These are phyloP conservation scores for Sebastiscus tertius DNA, from an alignment of 2,797 vertebrate species.

Conservation along the genomic window DNA sequence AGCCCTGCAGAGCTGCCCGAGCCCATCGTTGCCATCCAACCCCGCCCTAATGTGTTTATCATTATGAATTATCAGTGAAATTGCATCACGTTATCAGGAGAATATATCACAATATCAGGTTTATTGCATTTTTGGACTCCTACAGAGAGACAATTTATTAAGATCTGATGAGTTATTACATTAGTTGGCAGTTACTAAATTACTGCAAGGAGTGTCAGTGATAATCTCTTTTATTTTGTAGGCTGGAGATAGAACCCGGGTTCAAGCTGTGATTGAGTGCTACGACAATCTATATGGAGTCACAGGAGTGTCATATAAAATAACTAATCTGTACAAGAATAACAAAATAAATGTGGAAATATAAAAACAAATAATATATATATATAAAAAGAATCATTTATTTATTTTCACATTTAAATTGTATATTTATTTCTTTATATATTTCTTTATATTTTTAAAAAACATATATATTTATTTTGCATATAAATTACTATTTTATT, in stretches of 20 bases:
- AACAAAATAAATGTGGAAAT: too few relatives aligned
- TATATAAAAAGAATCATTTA: too few relatives aligned
- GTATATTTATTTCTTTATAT: too few relatives aligned
- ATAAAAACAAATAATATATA: too few relatives aligned
- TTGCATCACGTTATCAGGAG: slow-evolving; percentile 36
- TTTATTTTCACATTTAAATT: too few relatives aligned
- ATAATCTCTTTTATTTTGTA: neutral
- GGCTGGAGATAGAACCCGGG: neutral
- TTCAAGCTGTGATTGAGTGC: neutral
- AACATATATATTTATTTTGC: too few relatives aligned
- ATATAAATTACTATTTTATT: too few relatives aligned
- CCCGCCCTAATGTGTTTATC: slow-evolving; percentile 36
- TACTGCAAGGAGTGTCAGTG: neutral
- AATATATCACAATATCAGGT: slow-evolving; percentile 9
- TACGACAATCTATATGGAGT: too few relatives aligned
- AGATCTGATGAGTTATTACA: slow-evolving; percentile 25
- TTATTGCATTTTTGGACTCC: slow-evolving; percentile 28
- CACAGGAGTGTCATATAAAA: too few relatives aligned
- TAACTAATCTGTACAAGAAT: too few relatives aligned
- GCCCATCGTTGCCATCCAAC: neutral
- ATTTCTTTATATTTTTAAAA: too few relatives aligned
- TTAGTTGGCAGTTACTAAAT: slow-evolving; percentile 12
- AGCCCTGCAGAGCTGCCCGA: slow-evolving; percentile 19
- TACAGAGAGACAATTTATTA: slow-evolving; percentile 18
- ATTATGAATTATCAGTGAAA: slow-evolving; percentile 36